A percentile compares a stretch with the other conserved stretches of the same genome.
Evolutionary conservation across 2,797 vertebrate genomes (phyloP).

Genomic region (Sebastes hopkinsi): DNA sequence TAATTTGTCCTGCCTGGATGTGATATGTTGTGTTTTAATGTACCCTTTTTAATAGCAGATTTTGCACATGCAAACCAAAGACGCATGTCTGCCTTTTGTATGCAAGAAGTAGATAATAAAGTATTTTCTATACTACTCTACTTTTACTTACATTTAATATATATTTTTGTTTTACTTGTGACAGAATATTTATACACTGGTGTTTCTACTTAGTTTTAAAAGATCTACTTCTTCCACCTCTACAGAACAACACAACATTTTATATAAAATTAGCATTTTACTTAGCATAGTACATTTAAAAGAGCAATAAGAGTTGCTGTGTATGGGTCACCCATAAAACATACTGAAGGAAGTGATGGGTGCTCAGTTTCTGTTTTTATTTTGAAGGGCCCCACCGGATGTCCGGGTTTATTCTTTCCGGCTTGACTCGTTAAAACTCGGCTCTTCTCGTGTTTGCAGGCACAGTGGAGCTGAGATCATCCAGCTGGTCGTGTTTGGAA

Average conservation of each 20-base stretch:
- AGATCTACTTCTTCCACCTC: neutral
- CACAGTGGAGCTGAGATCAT: slow-evolving; percentile 12
- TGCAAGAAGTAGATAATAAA: no score
- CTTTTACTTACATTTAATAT: neutral
- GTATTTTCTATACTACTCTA: no score
- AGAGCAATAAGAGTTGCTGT: neutral
- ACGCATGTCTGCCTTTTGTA: no score
- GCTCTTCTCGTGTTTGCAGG: neutral
- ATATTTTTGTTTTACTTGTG: neutral
- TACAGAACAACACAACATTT: neutral
- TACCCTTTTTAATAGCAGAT: no score
- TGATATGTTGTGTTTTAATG: no score
- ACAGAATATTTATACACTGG: neutral
- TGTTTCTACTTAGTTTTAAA: neutral
- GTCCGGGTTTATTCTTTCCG: accelerated
- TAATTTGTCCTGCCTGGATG: no score
- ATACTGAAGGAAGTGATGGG: neutral
- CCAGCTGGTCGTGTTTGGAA: neutral
- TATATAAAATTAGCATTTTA: no score
- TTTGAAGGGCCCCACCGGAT: slow-evolving; percentile 30
- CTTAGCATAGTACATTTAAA: neutral
- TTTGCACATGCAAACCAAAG: no score
- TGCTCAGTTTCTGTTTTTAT: slow-evolving; percentile 15
- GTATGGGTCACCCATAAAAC: neutral
- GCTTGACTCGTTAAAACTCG: neutral